These are phyloP conservation scores for Drosophila pectinifera DNA, from an alignment of 1,140 invertebrate species.

Conservation along the genomic window DNA sequence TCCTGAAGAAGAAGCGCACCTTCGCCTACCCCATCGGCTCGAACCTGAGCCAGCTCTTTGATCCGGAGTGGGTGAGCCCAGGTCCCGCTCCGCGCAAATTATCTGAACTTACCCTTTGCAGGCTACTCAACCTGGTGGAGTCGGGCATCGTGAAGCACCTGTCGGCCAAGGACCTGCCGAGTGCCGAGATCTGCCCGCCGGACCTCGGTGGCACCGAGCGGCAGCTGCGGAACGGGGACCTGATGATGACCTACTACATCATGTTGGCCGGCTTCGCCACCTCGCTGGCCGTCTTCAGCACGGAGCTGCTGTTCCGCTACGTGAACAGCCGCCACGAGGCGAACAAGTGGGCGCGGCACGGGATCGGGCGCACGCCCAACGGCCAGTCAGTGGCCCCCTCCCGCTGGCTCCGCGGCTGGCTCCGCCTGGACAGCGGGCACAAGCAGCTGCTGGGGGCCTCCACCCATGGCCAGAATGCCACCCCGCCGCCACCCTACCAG, in stretches of 20 bases:
- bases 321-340: constrained; percentile 69
- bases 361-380: constrained; percentile 66
- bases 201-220: constrained; percentile 92
- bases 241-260: constrained; percentile 88
- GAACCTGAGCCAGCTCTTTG: constrained; percentile 87
- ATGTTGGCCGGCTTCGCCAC: constrained; percentile 88
- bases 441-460: constrained; percentile 57
- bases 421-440: constrained; percentile 43
- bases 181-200: constrained; percentile 91
- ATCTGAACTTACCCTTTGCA: constrained; percentile 79
- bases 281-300: constrained; percentile 87
- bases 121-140: constrained; percentile 89
- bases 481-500: constrained; percentile 86
- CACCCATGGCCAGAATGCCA: constrained; percentile 49
- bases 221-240: constrained; percentile 88
- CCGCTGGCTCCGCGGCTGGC: constrained; percentile 58
- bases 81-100: not conserved
- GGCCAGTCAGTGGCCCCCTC: constrained; percentile 61
- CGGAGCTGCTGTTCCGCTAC: constrained; percentile 87
- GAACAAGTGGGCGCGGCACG: constrained; percentile 72
- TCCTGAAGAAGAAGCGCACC: constrained; percentile 88
- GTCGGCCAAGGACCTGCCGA: constrained; percentile 87
- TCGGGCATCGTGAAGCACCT: constrained; percentile 90
- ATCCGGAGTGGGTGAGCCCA: constrained; percentile 87
- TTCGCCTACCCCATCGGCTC: constrained; percentile 89